Evolutionary conservation across 30 jellyfish, hydroid and myxozoan genomes (phyloP), one percentile per base, ranked within the genome.

Genomic region (Hydra vulgaris): DNA sequence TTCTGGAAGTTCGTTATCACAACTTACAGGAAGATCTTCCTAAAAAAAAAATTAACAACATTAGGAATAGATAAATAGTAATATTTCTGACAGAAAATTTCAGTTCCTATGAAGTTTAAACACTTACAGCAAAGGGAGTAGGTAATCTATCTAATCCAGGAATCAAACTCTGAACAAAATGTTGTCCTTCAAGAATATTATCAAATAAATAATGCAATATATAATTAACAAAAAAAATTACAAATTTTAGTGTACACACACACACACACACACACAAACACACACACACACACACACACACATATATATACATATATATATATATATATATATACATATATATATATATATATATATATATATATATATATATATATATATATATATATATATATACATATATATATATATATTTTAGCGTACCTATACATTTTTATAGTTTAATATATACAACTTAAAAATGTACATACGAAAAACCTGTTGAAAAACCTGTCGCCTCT

Each of bases 141-240:
- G 97, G 97, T 19, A 25, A 24, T 54, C 81, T 85, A 67, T 90
- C 97, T 66, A 90, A 82, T 26, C 97, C 97, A 85, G 92, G 86
- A 52, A 90, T 85, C 88, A 90, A 70, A 74, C 89, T 90, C 23
- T 86, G 89, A 70, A 90, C 83, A 69, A 90, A 90, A 80, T 90
- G 97, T 53, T 87, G 86, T 15, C 97, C 97, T 90, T 72, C 3
- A 16, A 54, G 74, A 79, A 22, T 17, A 23, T 53, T n/a, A 23
- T 70, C 7, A 71, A 54, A 61, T 4, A 68, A 78, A 78, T 15
- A 15, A 18, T n/a, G 18, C 53, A n/a, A n/a, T n/a, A n/a, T n/a
- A n/a, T n/a, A n/a, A n/a, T n/a, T n/a, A n/a, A n/a, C n/a, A n/a
- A n/a, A n/a, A n/a, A n/a, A n/a, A n/a, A n/a, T n/a, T n/a, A n/a